Conservation (phyloP, 2,888 invertebrate species). For the Megaustenia siamemsis region DNA sequence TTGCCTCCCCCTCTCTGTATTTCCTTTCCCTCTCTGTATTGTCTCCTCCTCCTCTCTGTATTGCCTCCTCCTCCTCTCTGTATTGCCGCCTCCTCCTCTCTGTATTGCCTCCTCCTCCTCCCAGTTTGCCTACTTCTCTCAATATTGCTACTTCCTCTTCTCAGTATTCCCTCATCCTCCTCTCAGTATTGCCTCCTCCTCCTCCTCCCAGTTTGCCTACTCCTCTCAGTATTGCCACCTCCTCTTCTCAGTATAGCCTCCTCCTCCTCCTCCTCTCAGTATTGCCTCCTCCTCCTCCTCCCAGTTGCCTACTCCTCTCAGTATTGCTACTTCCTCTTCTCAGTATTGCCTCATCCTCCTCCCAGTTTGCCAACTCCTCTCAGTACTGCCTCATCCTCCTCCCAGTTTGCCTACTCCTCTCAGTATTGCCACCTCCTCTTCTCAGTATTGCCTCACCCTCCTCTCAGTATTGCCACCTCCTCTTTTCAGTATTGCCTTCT, state of each 20-base stretch:
- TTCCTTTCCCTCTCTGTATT: background rate
- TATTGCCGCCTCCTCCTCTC: background rate
- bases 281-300: background rate
- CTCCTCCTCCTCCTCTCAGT: background rate
- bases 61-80: background rate
- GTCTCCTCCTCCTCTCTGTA: background rate
- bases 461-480: background rate
- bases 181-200: background rate
- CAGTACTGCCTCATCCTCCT: background rate
- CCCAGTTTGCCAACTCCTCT: background rate
- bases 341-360: slow-evolving; percentile 15
- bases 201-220: background rate
- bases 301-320: slow-evolving; percentile 23
- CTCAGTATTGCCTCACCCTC: background rate
- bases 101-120: background rate
- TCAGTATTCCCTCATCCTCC: background rate
- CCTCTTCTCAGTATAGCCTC: background rate
- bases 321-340: slow-evolving; percentile 13
- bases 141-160: background rate
- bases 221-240: background rate
- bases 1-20: background rate
- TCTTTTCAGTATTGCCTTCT: background rate
- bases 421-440: background rate
- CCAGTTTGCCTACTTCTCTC: slow-evolving; percentile 10
- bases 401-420: background rate